Conservation (phyloP, 2,113 vertebrate species). For the Pterocles orientalis region DNA sequence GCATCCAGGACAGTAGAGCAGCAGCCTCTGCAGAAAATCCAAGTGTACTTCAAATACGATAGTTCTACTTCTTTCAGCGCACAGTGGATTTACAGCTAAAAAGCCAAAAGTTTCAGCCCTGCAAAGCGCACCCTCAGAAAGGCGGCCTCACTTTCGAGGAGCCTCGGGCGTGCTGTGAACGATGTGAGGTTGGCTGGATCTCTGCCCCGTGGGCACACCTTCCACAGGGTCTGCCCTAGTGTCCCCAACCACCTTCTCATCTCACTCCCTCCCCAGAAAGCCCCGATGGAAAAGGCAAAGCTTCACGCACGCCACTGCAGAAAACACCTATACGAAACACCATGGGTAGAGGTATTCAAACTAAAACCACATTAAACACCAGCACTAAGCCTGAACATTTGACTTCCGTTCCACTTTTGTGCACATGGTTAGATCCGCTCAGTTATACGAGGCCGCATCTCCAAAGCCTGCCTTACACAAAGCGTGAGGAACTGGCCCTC, state of each 20-base stretch:
- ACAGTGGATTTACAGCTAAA: rapidly evolving
- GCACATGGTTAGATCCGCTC: neutral
- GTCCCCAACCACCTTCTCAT: neutral
- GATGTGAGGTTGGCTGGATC: neutral
- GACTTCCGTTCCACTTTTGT: neutral
- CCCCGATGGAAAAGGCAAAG: neutral
- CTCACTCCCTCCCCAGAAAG: neutral
- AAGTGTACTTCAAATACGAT: rapidly evolving
- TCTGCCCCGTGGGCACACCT: neutral
- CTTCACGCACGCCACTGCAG: rapidly evolving
- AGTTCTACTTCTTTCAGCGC: neutral
- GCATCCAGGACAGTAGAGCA: neutral
- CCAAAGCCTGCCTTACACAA: neutral
- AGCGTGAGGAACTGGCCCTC: neutral
- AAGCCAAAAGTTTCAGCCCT: neutral
- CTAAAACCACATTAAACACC: neutral
- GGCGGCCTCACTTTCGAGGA: neutral
- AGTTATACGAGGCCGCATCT: neutral
- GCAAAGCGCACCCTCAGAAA: neutral
- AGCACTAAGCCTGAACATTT: neutral
- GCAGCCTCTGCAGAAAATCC: neutral
- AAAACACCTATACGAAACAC: neutral
- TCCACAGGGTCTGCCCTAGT: neutral
- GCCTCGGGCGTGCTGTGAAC: neutral
- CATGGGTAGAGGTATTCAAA: neutral